These are phyloP conservation scores for Drosophila aff. DNA, from an alignment of 1,140 invertebrate genomes.

Conservation along the genomic window DNA sequence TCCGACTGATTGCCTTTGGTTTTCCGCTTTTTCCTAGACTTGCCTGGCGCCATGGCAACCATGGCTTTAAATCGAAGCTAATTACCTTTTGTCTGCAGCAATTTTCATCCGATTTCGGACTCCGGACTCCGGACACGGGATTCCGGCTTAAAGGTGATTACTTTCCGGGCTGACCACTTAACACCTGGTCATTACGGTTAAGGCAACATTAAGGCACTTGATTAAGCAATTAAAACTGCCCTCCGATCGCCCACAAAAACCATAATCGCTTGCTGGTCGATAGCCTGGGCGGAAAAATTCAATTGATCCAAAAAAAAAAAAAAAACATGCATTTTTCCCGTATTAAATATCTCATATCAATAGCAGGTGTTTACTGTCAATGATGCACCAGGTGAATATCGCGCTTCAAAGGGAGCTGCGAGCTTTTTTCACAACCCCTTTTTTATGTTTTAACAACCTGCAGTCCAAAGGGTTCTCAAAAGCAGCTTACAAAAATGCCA, in stretches of 20 bases:
- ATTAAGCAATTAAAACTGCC: constrained; percentile 51
- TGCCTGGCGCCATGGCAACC: constrained; percentile 20
- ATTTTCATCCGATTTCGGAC: background rate
- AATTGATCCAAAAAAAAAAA: background rate
- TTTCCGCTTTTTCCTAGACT: constrained; percentile 9
- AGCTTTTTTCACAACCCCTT: background rate
- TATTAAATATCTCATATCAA: background rate
- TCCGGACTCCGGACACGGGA: background rate
- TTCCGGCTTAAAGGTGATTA: constrained; percentile 18
- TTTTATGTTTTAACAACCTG: background rate
- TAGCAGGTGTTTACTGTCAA: background rate
- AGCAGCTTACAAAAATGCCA: background rate
- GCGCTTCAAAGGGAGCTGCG: background rate
- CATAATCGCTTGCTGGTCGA: constrained; percentile 3
- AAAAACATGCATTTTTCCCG: background rate
- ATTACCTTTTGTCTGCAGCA: constrained; percentile 10
- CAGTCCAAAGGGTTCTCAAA: background rate
- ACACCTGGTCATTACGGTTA: constrained; percentile 26
- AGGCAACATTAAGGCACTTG: constrained; percentile 45
- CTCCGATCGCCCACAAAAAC: constrained; percentile 16
- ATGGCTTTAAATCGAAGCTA: constrained; percentile 21
- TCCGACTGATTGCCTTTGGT: constrained; percentile 52
- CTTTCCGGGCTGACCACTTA: constrained; percentile 15
- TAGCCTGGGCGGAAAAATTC: background rate
- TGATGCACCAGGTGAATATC: background rate